Percentiles rank a stretch among this genome's conserved stretches.
These are phyloP conservation scores for Drosophila pectinifera DNA, from an alignment of 1,140 invertebrate genomes.

Conservation along the genomic window DNA sequence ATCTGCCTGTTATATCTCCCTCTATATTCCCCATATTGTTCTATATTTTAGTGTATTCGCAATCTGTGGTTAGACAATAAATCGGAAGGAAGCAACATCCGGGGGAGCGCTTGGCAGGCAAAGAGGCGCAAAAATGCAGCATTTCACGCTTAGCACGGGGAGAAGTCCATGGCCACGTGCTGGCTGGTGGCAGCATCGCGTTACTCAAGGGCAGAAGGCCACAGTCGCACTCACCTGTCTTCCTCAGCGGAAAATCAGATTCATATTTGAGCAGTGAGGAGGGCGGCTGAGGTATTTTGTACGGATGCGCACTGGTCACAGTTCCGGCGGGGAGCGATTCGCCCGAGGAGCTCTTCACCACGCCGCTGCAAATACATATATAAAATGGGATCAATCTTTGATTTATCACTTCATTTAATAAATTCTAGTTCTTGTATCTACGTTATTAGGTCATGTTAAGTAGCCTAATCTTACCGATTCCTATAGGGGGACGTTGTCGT, in stretches of 20 bases:
- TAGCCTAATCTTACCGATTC: slow-evolving; percentile 88
- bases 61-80: slow-evolving; percentile 18
- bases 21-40: not conserved
- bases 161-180: slow-evolving; percentile 6
- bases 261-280: slow-evolving; percentile 88
- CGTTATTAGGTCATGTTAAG: too few species aligned
- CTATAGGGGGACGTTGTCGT: slow-evolving; percentile 90
- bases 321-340: slow-evolving; percentile 87
- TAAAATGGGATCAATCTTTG: too few species aligned
- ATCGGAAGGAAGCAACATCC: not conserved
- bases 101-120: slow-evolving; percentile 2
- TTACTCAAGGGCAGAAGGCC: not conserved
- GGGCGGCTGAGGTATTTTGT: slow-evolving; percentile 88
- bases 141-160: not conserved
- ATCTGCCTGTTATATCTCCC: not conserved
- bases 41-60: slow-evolving; percentile 7
- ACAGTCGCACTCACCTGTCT: slow-evolving; percentile 92
- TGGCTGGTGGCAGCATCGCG: not conserved
- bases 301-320: slow-evolving; percentile 88
- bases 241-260: slow-evolving; percentile 96
- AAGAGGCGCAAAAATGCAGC: not conserved
- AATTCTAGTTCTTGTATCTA: too few species aligned
- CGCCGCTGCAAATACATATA: slow-evolving; percentile 84
- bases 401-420: too few species aligned
- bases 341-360: slow-evolving; percentile 87